Conservation (phyloP, 1,140 invertebrate genomes). For the Lepidurus arcticus region DNA sequence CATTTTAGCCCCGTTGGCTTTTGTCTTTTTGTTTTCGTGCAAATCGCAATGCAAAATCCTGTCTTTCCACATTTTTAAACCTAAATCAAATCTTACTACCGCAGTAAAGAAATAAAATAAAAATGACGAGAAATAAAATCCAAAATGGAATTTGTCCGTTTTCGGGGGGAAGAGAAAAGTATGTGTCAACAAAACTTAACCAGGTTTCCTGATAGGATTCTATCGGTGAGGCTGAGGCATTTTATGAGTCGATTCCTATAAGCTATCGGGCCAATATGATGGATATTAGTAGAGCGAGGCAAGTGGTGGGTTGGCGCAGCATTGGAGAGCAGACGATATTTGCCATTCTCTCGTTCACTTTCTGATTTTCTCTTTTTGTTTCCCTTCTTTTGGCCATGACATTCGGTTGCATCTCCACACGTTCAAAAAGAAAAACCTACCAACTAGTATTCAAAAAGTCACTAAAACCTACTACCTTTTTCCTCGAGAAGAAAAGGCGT, state of each 20-base stretch:
- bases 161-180: not conserved
- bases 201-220: too few species aligned
- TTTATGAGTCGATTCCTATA: not conserved
- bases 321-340: not conserved
- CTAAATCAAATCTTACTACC: too few species aligned
- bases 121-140: not conserved
- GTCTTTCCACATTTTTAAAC: too few species aligned
- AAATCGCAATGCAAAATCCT: too few species aligned
- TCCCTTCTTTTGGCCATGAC: not conserved
- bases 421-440: constrained; percentile 22
- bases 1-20: too few species aligned
- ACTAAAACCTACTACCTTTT: constrained; percentile 9
- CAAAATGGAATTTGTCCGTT: constrained; percentile 1
- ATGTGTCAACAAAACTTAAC: not conserved
- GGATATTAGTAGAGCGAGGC: not conserved
- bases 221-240: not conserved
- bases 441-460: not conserved
- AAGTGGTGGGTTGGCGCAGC: constrained; percentile 12
- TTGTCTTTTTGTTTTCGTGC: too few species aligned
- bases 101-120: too few species aligned
- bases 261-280: constrained; percentile 10
- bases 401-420: constrained; percentile 5
- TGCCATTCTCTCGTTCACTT: not conserved
- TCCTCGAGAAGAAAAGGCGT: not conserved
- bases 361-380: not conserved